Base-by-base conservation (phyloP, 2,888 invertebrate species). In the Odontocolon sp. region DNA sequence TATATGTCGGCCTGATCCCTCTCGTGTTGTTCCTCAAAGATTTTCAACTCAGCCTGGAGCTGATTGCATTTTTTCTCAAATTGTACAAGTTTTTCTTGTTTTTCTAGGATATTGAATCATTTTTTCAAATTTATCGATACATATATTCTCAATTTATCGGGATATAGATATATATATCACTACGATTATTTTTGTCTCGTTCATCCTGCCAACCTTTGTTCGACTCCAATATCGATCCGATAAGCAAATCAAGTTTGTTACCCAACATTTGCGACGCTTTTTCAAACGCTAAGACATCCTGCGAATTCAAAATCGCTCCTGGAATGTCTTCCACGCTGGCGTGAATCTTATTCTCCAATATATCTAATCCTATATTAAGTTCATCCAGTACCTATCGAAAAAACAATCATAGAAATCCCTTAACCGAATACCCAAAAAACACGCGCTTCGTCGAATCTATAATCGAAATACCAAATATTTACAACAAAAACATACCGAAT, bases 31-130 rank as follows among this genome's bases (percentile, higher is more conserved):
- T 21, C 11, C 71, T 80, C 47, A 66, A 70, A 59, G 80, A 36
- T 76, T 23, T 83, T 76, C 42, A 83, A 78, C 56, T 84, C 80
- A n/a, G 8, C 66, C n/a, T 64, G 71, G 31, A 85, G 40, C 40
- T 84, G 72, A 21, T 84, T 80, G 42, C 79, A 84, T 18, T 81
- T 77, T 3, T 47, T 36, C 47, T 85, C 81, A n/a, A 85, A 54
- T 0, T 52, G 26, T n/a, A 69, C 52, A 18, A 82, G 70, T 52
- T 61, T 73, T 23, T 78, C 78, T 11, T 67, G 50, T 57, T 77
- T 74, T 59, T 69, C 82, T 56, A 69, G 54, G 61, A 64, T 9
- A 38, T 50, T n/a, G 0, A 9, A 8, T n/a, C n/a, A n/a, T n/a
- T n/a, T n/a, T n/a, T n/a, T n/a, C n/a, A n/a, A n/a, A n/a, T n/a